Conservation (phyloP, 1,140 invertebrate species). For the Gyrodactylus bullatarudis region DNA sequence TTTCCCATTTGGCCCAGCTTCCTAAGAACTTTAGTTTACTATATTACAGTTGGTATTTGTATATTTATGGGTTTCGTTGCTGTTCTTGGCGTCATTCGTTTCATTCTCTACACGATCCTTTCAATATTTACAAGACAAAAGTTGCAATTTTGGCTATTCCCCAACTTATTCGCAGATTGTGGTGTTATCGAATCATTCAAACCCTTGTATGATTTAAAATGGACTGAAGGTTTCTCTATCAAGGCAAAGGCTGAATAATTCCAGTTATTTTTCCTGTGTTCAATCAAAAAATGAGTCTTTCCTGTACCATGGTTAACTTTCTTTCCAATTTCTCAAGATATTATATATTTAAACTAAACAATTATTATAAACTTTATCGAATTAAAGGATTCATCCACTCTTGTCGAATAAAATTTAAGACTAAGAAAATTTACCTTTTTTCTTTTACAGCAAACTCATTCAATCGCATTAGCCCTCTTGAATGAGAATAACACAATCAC, state of each 20-base stretch:
- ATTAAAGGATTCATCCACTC: too few relatives aligned
- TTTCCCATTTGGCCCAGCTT: neutral
- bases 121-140: neutral
- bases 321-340: too few relatives aligned
- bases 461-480: too few relatives aligned
- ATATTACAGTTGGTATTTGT: neutral
- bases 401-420: too few relatives aligned
- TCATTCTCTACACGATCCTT: neutral
- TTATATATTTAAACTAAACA: too few relatives aligned
- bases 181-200: slow-evolving; percentile 5
- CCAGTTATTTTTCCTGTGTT: too few relatives aligned
- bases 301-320: too few relatives aligned
- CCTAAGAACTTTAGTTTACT: neutral
- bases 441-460: too few relatives aligned
- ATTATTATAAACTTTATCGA: too few relatives aligned
- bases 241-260: neutral
- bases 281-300: too few relatives aligned
- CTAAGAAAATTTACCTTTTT: too few relatives aligned
- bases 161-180: neutral
- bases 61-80: neutral
- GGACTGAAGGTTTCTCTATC: neutral
- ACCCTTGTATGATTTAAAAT: neutral
- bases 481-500: too few relatives aligned
- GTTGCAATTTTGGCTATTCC: slow-evolving; percentile 1
- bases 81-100: neutral